Evolutionary conservation across 2,888 invertebrate genomes (phyloP).

Genomic region (Tinea semifulvella): DNA sequence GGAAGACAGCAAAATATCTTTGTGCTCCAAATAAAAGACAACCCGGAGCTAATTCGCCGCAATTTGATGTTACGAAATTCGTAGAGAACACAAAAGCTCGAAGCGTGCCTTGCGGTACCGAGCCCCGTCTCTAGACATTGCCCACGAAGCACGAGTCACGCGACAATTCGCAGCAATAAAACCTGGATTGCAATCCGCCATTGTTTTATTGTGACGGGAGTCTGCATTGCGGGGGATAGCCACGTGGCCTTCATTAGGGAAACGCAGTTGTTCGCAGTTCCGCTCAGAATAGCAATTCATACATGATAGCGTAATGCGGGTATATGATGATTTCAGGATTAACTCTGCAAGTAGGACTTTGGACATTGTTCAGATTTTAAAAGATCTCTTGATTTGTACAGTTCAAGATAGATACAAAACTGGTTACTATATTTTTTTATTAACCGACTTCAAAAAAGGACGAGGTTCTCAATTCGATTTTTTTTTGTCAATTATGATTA

Average conservation of each 20-base stretch:
- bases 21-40: conserved; percentile 7
- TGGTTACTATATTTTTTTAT: no score
- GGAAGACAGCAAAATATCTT: conserved; percentile 3
- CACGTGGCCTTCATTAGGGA: conserved; percentile 65
- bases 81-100: conserved; percentile 11
- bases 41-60: conserved; percentile 12
- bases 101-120: conserved; percentile 9
- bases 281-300: conserved; percentile 53
- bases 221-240: conserved; percentile 64
- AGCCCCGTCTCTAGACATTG: conserved; percentile 12
- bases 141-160: conserved; percentile 4
- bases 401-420: no score
- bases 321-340: no score
- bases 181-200: conserved; percentile 48
- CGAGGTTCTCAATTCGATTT: no score
- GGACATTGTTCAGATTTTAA: no score
- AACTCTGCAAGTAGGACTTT: no score
- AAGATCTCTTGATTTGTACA: no score
- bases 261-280: conserved; percentile 59
- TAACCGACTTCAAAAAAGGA: no score
- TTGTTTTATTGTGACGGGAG: conserved; percentile 60
- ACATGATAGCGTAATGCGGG: no score
- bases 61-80: conserved; percentile 12
- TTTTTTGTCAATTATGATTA: no score
- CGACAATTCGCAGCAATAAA: conserved; percentile 54